Evolutionary conservation across 2,113 vertebrate species (phyloP).

Genomic region (Neopipo cinnamomea): DNA sequence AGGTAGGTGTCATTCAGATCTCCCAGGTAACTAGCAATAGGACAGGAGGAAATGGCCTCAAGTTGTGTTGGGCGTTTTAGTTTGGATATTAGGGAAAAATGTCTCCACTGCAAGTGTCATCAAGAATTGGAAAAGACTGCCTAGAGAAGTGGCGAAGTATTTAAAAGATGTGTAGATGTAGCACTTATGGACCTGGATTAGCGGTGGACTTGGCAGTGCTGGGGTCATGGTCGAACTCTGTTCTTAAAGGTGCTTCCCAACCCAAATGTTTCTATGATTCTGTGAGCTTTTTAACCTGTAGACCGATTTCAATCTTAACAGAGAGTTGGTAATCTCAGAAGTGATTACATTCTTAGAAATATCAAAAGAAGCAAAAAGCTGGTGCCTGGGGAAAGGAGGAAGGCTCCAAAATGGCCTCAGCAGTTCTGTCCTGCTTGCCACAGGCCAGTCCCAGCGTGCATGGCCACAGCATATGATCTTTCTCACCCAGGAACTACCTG

Average conservation of each 20-base stretch:
- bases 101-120: neutral
- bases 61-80: neutral
- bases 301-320: rapidly evolving
- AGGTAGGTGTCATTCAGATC: neutral
- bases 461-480: neutral
- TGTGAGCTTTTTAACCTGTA: neutral
- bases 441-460: rapidly evolving
- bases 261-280: neutral
- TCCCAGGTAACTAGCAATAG: neutral
- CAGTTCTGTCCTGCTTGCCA: neutral
- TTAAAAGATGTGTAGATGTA: neutral
- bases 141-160: neutral
- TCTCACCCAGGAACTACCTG: rapidly evolving
- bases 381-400: neutral
- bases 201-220: neutral
- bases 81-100: neutral
- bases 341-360: neutral
- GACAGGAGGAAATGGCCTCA: neutral
- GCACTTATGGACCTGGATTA: neutral
- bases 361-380: neutral
- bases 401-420: neutral
- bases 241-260: neutral
- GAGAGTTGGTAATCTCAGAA: neutral
- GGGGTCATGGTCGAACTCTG: neutral
- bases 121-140: neutral